Percentiles rank a stretch among this genome's conserved stretches.
Evolutionary conservation across 2,797 vertebrate species (phyloP).

Genomic region (Labroides dimidiatus): DNA sequence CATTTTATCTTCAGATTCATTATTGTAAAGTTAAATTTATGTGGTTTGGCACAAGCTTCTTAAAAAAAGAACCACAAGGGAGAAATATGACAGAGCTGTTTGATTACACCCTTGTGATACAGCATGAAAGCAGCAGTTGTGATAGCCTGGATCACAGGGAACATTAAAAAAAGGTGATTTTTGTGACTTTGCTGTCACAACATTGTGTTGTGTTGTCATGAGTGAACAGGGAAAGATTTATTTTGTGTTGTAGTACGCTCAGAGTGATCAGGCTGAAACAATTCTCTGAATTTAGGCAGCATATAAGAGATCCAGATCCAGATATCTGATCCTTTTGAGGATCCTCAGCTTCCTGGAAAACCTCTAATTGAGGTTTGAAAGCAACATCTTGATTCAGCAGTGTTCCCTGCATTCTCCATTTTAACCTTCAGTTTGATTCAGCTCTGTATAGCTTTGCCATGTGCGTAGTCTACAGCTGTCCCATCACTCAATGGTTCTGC

Average conservation of each 20-base stretch:
- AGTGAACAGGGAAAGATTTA: neutral
- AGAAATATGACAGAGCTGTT: neutral
- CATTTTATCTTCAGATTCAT: neutral
- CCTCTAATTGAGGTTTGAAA: neutral
- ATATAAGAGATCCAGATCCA: neutral
- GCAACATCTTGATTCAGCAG: constrained; percentile 2
- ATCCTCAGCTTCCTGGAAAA: neutral
- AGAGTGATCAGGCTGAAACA: neutral
- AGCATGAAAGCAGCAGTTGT: neutral
- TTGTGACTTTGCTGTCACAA: neutral
- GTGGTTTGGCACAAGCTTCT: constrained; percentile 5
- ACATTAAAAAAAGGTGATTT: neutral
- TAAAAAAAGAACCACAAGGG: constrained; percentile 16
- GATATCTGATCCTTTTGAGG: too few relatives aligned
- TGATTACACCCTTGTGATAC: neutral
- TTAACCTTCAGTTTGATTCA: constrained; percentile 66
- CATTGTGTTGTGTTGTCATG: neutral
- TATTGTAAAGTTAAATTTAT: neutral
- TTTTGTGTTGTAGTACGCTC: neutral
- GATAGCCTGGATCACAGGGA: neutral
- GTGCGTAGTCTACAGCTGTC: constrained; percentile 79
- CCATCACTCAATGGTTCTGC: constrained; percentile 78
- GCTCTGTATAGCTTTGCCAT: constrained; percentile 48
- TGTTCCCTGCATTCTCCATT: constrained; percentile 42
- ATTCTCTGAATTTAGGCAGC: neutral